These are phyloP conservation scores for Hystrix brachyura DNA, from an alignment of 2,113 vertebrate genomes.

Conservation along the genomic window DNA sequence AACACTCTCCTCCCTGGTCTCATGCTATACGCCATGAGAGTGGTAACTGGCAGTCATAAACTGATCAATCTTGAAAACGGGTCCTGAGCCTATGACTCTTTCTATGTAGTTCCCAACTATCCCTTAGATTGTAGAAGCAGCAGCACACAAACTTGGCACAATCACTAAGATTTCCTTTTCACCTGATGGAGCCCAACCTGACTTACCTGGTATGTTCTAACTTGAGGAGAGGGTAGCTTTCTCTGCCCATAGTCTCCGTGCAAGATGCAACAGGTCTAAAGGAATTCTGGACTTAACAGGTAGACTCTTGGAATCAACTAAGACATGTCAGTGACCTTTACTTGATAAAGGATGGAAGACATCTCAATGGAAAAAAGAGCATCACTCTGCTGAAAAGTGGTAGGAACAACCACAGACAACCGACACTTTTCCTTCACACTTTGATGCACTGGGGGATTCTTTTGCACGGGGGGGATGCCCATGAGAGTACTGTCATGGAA, in stretches of 20 bases:
- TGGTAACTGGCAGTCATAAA: background rate
- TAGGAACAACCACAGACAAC: background rate
- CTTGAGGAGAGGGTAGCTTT: background rate
- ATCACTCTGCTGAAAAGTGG: background rate
- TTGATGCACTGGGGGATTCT: background rate
- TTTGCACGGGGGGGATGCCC: background rate
- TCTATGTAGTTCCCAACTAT: background rate
- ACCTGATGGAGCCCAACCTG: background rate
- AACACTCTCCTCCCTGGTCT: background rate
- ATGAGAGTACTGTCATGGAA: background rate
- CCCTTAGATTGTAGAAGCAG: background rate
- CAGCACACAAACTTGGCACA: background rate
- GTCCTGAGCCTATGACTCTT: background rate
- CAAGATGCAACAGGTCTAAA: background rate
- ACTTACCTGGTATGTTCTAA: background rate
- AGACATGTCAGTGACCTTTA: background rate
- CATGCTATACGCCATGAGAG: background rate
- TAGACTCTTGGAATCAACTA: background rate
- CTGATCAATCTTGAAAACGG: background rate
- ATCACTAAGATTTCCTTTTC: background rate
- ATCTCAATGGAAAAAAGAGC: accelerated
- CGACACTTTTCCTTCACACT: background rate
- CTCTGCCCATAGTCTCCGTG: background rate
- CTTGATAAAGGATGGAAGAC: background rate
- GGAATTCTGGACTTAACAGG: background rate